Conservation (phyloP, 2,888 invertebrate genomes). For the Drosophila infuscata region DNA sequence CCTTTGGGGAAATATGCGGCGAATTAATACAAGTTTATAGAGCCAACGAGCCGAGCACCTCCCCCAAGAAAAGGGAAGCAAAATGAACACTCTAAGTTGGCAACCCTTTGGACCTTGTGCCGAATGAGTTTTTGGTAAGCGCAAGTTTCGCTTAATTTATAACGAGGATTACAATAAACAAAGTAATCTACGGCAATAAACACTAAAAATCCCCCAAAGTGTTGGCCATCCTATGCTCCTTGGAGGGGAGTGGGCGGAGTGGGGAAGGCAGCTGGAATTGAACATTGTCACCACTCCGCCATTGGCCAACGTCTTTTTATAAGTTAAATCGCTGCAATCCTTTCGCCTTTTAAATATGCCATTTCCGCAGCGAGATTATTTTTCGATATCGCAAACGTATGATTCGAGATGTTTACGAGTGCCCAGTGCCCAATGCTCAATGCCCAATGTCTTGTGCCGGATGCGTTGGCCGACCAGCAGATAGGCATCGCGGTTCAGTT, state of each 20-base stretch:
- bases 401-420: conserved; percentile 77
- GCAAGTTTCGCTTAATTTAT: conserved; percentile 82
- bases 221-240: conserved; percentile 47
- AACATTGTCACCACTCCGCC: conserved; percentile 41
- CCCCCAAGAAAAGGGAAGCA: conserved; percentile 1
- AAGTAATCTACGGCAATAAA: conserved; percentile 84
- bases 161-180: conserved; percentile 84
- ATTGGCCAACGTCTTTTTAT: conserved; percentile 63
- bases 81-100: conserved; percentile 20
- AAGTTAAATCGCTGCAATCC: conserved; percentile 79
- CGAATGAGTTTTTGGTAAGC: conserved; percentile 62
- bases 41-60: conserved; percentile 27
- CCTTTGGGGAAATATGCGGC: conserved; percentile 73
- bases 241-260: not conserved
- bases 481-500: conserved; percentile 66
- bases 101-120: conserved; percentile 48
- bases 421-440: conserved; percentile 53
- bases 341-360: conserved; percentile 79
- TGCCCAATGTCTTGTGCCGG: conserved; percentile 27
- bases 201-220: conserved; percentile 81
- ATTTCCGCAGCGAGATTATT: conserved; percentile 80
- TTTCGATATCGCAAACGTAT: conserved; percentile 76
- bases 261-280: conserved; percentile 33
- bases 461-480: conserved; percentile 50
- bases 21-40: conserved; percentile 58